Conservation (phyloP, 2,797 vertebrate genomes). For the Odontamblyopus lacepedii region DNA sequence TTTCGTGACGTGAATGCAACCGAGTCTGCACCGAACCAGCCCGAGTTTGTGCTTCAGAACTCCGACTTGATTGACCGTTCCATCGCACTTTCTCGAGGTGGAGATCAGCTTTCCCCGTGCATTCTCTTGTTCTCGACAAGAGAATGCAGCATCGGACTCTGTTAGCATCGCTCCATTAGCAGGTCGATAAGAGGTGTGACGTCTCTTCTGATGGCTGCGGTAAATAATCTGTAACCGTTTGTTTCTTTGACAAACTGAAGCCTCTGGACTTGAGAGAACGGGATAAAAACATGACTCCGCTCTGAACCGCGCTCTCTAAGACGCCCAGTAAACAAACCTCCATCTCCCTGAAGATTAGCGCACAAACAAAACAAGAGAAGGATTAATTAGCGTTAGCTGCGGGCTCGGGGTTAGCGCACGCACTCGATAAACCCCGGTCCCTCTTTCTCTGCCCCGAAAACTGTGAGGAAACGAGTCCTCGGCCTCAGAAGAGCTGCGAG, state of each 20-base stretch:
- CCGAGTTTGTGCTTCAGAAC: too few species aligned
- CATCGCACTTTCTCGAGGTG: too few species aligned
- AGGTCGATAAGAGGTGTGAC: not conserved
- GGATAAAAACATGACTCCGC: not conserved
- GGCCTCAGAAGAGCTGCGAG: not conserved
- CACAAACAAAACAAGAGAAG: not conserved
- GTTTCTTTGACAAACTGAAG: not conserved
- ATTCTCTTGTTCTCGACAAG: too few species aligned
- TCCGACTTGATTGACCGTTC: too few species aligned
- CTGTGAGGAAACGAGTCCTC: not conserved
- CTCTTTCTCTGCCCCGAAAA: not conserved
- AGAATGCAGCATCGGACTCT: too few species aligned
- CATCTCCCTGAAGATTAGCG: not conserved
- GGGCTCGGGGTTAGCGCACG: not conserved
- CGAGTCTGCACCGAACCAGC: too few species aligned
- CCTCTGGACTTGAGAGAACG: not conserved
- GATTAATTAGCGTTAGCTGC: slow-evolving; percentile 1
- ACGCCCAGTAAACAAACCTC: not conserved
- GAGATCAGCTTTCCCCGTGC: too few species aligned
- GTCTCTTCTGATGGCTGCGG: not conserved
- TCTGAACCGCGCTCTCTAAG: not conserved
- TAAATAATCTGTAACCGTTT: not conserved
- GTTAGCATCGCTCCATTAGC: not conserved
- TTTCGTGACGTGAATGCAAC: too few species aligned
- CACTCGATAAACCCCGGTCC: not conserved